phyloP scores from a whole-genome alignment of 1,140 invertebrate genomes.

The Hyles euphorbiae region DNA sequence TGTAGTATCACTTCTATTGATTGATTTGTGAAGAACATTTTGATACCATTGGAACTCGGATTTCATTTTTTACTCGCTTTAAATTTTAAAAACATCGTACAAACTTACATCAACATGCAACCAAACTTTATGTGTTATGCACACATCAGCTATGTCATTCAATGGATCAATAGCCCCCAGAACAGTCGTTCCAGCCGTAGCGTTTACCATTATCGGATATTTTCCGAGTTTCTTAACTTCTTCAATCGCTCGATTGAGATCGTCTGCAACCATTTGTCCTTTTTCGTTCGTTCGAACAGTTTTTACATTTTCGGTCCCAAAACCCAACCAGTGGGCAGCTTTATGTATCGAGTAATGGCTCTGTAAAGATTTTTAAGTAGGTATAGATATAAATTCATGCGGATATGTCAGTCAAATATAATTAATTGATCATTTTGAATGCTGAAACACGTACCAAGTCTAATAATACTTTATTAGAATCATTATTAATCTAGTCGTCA shows the following conservation, averaged over 20 bases:
- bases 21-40: too few relatives aligned
- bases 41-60: too few relatives aligned
- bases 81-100: slow-evolving; percentile 16
- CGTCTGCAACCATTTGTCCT: slow-evolving; percentile 80
- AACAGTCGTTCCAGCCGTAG: slow-evolving; percentile 85
- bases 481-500: too few relatives aligned
- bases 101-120: slow-evolving; percentile 88
- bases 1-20: too few relatives aligned
- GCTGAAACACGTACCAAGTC: too few relatives aligned
- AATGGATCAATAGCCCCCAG: slow-evolving; percentile 92
- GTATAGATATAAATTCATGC: too few relatives aligned
- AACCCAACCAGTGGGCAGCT: slow-evolving; percentile 86
- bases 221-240: slow-evolving; percentile 63
- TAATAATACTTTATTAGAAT: too few relatives aligned
- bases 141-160: slow-evolving; percentile 81
- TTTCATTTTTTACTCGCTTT: too few relatives aligned
- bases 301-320: slow-evolving; percentile 85
- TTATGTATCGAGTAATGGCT: slow-evolving; percentile 93
- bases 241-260: slow-evolving; percentile 76
- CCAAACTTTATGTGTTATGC: slow-evolving; percentile 82
- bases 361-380: slow-evolving; percentile 47
- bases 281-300: slow-evolving; percentile 80
- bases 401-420: too few relatives aligned
- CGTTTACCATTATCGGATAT: slow-evolving; percentile 82
- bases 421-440: too few relatives aligned